Conservation (phyloP, 64 coral and sea anemone genomes). For the Pocillopora verrucosa region DNA sequence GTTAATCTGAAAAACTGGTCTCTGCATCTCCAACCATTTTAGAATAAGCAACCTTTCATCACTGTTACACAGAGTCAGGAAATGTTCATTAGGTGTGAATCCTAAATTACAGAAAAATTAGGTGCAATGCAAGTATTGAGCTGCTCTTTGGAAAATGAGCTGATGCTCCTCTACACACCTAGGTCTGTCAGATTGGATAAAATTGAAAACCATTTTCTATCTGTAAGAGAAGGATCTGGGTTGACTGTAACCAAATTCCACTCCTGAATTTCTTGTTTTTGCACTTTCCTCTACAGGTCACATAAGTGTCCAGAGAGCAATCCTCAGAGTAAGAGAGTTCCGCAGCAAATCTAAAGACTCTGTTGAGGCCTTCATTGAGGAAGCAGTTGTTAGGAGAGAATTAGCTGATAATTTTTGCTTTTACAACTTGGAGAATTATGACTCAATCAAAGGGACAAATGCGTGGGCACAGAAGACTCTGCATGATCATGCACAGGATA, state of each 20-base stretch:
- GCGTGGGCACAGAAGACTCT: conserved; percentile 78
- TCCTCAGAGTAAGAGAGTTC: conserved; percentile 53
- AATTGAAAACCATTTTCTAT: too few species aligned
- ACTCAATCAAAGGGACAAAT: conserved; percentile 48
- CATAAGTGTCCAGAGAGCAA: conserved; percentile 71
- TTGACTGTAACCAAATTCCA: too few species aligned
- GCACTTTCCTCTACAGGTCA: conserved; percentile 20
- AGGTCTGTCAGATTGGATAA: too few species aligned
- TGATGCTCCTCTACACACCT: too few species aligned
- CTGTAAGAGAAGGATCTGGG: background rate
- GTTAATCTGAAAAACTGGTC: too few species aligned
- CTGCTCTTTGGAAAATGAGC: too few species aligned
- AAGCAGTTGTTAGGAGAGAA: conserved; percentile 67
- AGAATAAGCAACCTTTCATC: too few species aligned
- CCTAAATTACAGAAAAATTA: too few species aligned
- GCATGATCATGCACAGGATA: conserved; percentile 52
- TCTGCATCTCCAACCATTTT: too few species aligned
- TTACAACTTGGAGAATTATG: conserved; percentile 69
- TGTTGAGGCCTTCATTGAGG: conserved; percentile 79
- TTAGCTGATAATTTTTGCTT: conserved; percentile 73
- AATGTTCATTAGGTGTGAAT: too few species aligned
- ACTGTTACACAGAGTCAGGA: too few species aligned
- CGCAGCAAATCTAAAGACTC: conserved; percentile 59
- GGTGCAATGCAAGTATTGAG: too few species aligned
- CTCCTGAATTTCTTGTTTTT: background rate